Percentiles rank a stretch among this genome's conserved stretches.
Evolutionary conservation across 92 coral and sea anemone genomes (phyloP).

Genomic region (Anthopleura xanthogrammica): DNA sequence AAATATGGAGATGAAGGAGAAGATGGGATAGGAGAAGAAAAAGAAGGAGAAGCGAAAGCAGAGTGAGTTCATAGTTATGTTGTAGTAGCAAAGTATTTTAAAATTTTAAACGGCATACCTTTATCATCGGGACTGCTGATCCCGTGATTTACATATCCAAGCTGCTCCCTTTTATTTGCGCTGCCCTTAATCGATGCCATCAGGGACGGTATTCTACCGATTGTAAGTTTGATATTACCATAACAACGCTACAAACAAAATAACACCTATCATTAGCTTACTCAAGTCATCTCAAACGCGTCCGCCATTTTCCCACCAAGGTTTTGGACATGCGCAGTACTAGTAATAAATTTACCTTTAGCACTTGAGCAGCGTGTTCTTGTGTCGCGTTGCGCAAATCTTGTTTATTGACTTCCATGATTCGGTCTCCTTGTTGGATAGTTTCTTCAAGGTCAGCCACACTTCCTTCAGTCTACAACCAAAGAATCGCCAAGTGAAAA

Average conservation of each 20-base stretch:
- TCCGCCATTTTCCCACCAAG: neutral
- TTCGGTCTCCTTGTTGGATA: slow-evolving; percentile 68
- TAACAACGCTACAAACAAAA: slow-evolving; percentile 50
- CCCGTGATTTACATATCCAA: slow-evolving; percentile 53
- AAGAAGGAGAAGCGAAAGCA: neutral
- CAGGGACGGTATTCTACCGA: slow-evolving; percentile 64
- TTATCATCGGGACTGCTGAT: slow-evolving; percentile 51
- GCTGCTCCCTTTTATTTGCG: neutral
- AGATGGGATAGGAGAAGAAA: neutral
- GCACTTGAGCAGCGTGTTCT: slow-evolving; percentile 62
- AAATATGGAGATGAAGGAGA: neutral
- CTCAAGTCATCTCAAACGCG: neutral
- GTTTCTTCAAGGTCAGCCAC: slow-evolving; percentile 62
- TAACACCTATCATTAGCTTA: neutral
- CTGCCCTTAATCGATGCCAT: slow-evolving; percentile 34
- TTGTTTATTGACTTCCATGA: slow-evolving; percentile 70
- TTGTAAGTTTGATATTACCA: slow-evolving; percentile 58
- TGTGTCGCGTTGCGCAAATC: slow-evolving; percentile 59
- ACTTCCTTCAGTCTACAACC: slow-evolving; percentile 60
- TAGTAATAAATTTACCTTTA: slow-evolving; percentile 39
- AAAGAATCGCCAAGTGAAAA: neutral
- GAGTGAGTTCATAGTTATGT: neutral
- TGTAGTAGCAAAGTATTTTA: too few species aligned
- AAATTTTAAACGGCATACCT: slow-evolving; percentile 32
- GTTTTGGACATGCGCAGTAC: neutral